phyloP scores from a whole-genome alignment of 2,888 invertebrate genomes.

The Hypercompe scribonia region DNA sequence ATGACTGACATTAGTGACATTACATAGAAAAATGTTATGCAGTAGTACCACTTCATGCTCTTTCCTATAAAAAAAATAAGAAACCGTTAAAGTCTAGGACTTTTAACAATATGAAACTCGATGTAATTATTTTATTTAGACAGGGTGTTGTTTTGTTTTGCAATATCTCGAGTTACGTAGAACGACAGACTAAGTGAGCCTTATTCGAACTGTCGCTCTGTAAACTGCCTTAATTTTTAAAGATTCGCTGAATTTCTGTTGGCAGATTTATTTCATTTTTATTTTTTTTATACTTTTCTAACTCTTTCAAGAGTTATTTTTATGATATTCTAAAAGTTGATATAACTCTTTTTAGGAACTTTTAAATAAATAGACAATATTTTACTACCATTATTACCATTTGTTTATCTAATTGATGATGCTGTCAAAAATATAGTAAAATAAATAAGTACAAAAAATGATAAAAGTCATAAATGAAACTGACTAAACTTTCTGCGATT shows the following conservation, averaged over 20 bases:
- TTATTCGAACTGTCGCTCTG: not conserved
- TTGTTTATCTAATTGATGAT: not conserved
- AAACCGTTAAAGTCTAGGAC: not conserved
- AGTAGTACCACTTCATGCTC: slow-evolving; percentile 38
- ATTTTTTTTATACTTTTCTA: too few species aligned
- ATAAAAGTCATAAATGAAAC: slow-evolving; percentile 13
- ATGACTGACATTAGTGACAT: slow-evolving; percentile 60
- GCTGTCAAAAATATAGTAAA: not conserved
- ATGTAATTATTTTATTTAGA: not conserved
- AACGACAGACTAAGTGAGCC: not conserved
- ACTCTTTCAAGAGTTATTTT: not conserved
- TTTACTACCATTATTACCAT: too few species aligned
- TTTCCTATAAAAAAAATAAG: not conserved
- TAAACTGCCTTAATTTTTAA: not conserved
- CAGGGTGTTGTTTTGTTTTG: not conserved
- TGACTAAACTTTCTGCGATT: slow-evolving; percentile 40
- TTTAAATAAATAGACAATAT: too few species aligned
- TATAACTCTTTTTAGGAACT: not conserved
- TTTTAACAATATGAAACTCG: not conserved
- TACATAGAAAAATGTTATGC: slow-evolving; percentile 25
- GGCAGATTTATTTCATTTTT: not conserved
- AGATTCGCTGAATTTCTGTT: not conserved
- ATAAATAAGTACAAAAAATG: not conserved
- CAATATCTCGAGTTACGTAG: not conserved
- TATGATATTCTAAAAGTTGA: not conserved